Conservation (phyloP, 1,140 invertebrate genomes). For the Drosophila burlai region DNA sequence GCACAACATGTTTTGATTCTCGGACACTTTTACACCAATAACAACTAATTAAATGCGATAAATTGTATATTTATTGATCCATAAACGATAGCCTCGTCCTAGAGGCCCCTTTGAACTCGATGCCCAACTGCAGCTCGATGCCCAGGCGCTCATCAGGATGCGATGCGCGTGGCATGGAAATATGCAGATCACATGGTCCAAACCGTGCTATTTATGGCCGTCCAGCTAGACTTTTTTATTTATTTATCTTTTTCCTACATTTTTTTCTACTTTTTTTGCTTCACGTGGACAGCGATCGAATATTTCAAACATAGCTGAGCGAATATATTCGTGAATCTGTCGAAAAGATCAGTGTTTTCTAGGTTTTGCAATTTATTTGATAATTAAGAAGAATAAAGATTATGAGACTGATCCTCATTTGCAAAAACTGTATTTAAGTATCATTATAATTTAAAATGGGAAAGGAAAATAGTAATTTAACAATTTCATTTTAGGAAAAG, state of each 20-base stretch:
- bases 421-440: neutral
- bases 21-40: conserved; percentile 73
- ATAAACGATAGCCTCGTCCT: conserved; percentile 28
- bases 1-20: conserved; percentile 76
- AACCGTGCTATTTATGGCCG: conserved; percentile 35
- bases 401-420: neutral
- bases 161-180: conserved; percentile 44
- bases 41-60: conserved; percentile 68
- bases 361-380: conserved; percentile 1
- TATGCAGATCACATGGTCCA: conserved; percentile 39
- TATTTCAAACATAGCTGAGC: neutral
- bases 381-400: conserved; percentile 8
- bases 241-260: conserved; percentile 6
- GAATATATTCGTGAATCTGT: conserved; percentile 6
- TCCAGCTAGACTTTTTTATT: conserved; percentile 22
- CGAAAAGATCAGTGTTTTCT: conserved; percentile 4
- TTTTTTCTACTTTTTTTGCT: conserved; percentile 6
- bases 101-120: conserved; percentile 38
- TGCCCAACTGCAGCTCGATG: conserved; percentile 19
- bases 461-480: neutral
- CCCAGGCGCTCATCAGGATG: conserved; percentile 3
- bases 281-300: conserved; percentile 25
- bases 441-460: neutral
- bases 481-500: neutral
- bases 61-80: conserved; percentile 71